Conservation (phyloP, 1,140 invertebrate genomes). For the Antheraea mylitta region DNA sequence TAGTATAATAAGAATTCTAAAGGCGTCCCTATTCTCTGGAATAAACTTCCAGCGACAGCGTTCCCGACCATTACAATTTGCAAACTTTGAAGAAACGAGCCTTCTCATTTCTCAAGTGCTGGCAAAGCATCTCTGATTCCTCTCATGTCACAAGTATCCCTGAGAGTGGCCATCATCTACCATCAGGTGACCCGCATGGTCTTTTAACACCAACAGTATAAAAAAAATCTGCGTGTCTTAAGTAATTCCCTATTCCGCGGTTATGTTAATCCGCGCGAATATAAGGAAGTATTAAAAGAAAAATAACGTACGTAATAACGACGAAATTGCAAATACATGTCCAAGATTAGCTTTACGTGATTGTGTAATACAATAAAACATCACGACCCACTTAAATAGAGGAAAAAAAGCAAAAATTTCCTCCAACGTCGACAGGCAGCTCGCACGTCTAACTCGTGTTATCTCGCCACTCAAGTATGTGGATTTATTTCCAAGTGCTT, state of each 20-base stretch:
- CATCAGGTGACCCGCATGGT: too few species aligned
- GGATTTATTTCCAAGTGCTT: constrained; percentile 19
- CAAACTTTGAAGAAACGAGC: too few species aligned
- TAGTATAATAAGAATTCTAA: too few species aligned
- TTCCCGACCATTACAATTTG: too few species aligned
- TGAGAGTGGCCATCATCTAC: too few species aligned
- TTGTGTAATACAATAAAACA: constrained; percentile 9
- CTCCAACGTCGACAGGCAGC: background rate
- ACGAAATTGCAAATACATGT: background rate
- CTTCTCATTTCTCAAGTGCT: too few species aligned
- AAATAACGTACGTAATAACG: background rate
- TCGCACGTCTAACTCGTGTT: constrained; percentile 1
- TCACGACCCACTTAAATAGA: constrained; percentile 1
- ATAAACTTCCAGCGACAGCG: too few species aligned
- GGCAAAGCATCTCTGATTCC: too few species aligned
- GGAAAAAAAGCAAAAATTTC: background rate
- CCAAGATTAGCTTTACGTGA: constrained; percentile 1
- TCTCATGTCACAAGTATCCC: too few species aligned
- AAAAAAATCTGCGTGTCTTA: too few species aligned
- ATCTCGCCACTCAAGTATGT: constrained; percentile 19
- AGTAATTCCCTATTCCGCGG: background rate
- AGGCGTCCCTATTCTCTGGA: too few species aligned
- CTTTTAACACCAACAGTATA: too few species aligned
- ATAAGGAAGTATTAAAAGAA: background rate
- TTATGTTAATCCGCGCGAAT: background rate